Evolutionary conservation across 2,888 invertebrate species (phyloP).

Genomic region (Girardia tigrina): DNA sequence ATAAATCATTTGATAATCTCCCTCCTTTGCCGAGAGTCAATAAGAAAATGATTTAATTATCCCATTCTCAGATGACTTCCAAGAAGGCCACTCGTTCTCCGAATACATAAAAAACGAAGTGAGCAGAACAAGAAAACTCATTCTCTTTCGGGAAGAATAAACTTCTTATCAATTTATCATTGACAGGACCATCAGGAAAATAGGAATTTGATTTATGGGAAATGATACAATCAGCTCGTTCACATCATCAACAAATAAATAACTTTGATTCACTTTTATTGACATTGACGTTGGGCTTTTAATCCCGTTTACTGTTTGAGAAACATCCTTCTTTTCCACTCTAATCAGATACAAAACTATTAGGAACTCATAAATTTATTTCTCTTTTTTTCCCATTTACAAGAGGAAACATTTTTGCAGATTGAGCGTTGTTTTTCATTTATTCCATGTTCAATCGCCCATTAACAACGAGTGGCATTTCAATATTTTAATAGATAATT

Average conservation of each 20-base stretch:
- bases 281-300: not conserved
- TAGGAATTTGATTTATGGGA: not conserved
- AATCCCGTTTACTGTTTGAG: not conserved
- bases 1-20: not conserved
- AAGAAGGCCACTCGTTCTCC: too few species aligned
- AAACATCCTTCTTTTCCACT: not conserved
- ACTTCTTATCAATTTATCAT: slow-evolving; percentile 9
- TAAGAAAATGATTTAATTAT: not conserved
- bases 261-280: not conserved
- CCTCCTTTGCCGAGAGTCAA: not conserved
- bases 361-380: too few species aligned
- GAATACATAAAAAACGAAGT: too few species aligned
- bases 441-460: too few species aligned
- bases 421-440: too few species aligned
- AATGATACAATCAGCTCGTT: not conserved
- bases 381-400: too few species aligned
- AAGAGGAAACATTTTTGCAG: too few species aligned
- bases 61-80: not conserved
- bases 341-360: slow-evolving; percentile 16
- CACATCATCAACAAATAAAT: not conserved
- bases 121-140: too few species aligned
- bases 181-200: not conserved
- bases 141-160: not conserved
- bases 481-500: too few species aligned
- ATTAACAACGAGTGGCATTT: too few species aligned